Evolutionary conservation across 2,113 vertebrate species (phyloP), one percentile per base, ranked within the genome.

Genomic region (Psilopogon haemacephalus): DNA sequence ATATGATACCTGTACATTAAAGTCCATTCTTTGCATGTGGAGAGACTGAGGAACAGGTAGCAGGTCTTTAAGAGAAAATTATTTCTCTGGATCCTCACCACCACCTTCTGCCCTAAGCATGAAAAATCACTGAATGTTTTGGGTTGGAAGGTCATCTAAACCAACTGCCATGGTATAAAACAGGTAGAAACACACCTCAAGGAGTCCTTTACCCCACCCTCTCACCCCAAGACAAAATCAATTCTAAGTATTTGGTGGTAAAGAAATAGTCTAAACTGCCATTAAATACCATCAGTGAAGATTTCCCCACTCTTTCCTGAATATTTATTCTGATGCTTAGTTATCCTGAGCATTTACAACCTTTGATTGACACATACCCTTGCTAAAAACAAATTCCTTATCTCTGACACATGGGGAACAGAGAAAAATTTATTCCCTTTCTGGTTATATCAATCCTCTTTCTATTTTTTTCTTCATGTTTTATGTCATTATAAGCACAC

Each of bases 1-100:
- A 76, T 91, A 70, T 95, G 76, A 83, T 87, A 94, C 40, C 88
- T 95, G 93, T 78, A 95, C 95, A 96, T 87, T 95, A 92, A 96
- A 96, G 93, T 92, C 52, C 60, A n/a, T 95, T 93, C 88, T 91
- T 97, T 95, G 65, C 42, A 75, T 68, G 40, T 75, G 71, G 26
- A 96, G 72, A 88, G 88, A 89, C 2, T 63, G 48, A 86, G 58
- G 84, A 73, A 95, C 72, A 96, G 69, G 2, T 38, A 54, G 55
- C 14, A 69, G 56, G 59, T 90, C 67, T 93, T 86, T 73, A 32
- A 91, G 73, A 78, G 46, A 95, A 89, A 90, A 48, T 78, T n/a
- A 32, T 85, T 94, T 83, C 52, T 48, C 40, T 86, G 62, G 48
- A 93, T 84, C 59, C 56, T 95, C 68, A 95, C 42, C 20, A 19